phyloP scores from a whole-genome alignment of 2,113 vertebrate species.

The Rhynchomys soricoides region DNA sequence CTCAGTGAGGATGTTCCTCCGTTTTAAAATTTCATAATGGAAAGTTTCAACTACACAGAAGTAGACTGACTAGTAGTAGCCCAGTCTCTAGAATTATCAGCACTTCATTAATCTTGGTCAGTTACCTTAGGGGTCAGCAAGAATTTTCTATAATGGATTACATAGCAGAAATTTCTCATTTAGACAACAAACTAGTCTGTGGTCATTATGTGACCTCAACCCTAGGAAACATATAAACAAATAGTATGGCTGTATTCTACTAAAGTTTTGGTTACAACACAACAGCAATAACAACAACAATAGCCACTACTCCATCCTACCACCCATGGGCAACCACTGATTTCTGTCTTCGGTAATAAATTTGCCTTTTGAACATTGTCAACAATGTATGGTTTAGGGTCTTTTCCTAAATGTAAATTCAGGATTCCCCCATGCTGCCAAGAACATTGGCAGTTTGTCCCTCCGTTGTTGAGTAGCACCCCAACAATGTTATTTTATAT shows the following conservation, averaged over 20 bases:
- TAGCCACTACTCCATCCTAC: background rate
- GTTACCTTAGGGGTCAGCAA: background rate
- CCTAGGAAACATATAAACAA: slow-evolving; percentile 1
- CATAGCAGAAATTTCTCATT: slow-evolving; percentile 8
- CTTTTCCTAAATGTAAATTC: background rate
- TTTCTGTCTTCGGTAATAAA: slow-evolving; percentile 1
- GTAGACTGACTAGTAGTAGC: background rate
- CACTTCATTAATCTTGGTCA: background rate
- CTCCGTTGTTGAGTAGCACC: background rate
- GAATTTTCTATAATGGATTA: background rate
- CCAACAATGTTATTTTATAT: background rate
- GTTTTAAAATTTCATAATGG: background rate
- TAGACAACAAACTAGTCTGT: background rate
- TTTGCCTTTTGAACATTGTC: background rate
- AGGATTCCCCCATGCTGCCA: background rate
- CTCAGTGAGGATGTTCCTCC: background rate
- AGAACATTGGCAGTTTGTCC: background rate
- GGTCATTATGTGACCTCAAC: background rate
- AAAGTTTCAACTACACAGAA: background rate
- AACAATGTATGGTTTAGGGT: background rate
- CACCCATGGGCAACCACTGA: background rate
- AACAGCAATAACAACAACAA: background rate
- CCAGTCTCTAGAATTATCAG: background rate
- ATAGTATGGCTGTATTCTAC: background rate
- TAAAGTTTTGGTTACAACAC: slow-evolving; percentile 52